Conservation (phyloP, 2,888 invertebrate genomes). For the Diachrysia chrysitis region DNA sequence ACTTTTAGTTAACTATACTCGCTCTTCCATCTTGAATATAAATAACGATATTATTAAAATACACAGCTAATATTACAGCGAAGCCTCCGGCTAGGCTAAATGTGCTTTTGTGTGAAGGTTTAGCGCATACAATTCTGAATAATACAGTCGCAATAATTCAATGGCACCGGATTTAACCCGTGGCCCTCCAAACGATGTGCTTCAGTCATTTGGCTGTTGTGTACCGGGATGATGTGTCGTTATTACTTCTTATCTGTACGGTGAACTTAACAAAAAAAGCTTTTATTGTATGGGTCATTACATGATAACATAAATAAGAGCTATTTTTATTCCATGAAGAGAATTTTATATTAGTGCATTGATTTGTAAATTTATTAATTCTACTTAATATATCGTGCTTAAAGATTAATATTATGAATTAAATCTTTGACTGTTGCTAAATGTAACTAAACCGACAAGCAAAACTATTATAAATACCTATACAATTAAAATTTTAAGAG, state of each 20-base stretch:
- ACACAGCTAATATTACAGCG: constrained; percentile 34
- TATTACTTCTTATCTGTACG: constrained; percentile 13
- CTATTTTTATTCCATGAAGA: too few species aligned
- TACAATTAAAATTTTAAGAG: too few species aligned
- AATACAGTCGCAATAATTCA: constrained; percentile 51
- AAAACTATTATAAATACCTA: too few species aligned
- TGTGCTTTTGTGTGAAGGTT: constrained; percentile 30
- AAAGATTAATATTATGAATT: too few species aligned
- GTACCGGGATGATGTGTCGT: constrained; percentile 42
- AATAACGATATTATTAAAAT: constrained; percentile 20
- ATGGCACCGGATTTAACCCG: constrained; percentile 44
- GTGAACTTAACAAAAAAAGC: neutral
- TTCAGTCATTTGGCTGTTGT: constrained; percentile 43
- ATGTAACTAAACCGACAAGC: too few species aligned
- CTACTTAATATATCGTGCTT: too few species aligned
- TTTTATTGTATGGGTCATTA: neutral
- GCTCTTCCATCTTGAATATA: neutral
- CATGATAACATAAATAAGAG: neutral
- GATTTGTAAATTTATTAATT: too few species aligned
- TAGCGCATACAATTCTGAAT: constrained; percentile 40
- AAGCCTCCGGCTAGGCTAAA: constrained; percentile 22
- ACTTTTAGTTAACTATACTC: neutral
- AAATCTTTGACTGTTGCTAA: too few species aligned
- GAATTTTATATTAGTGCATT: too few species aligned
- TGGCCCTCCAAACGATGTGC: constrained; percentile 22